A percentile compares a stretch with the other conserved stretches of the same genome.
phyloP scores from a whole-genome alignment of 2,113 vertebrate species.

The Notarius quadriscutis region DNA sequence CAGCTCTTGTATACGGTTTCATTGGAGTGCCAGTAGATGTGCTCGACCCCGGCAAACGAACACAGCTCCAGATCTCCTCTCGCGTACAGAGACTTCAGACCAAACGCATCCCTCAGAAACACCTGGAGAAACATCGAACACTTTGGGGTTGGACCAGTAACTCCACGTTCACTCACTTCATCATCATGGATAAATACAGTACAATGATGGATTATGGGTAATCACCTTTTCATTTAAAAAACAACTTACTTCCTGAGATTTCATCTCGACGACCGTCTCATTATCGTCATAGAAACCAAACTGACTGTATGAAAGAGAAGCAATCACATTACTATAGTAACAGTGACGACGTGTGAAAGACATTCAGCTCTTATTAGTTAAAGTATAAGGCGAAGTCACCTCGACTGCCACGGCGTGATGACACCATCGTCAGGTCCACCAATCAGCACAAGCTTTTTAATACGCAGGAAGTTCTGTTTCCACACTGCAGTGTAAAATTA shows the following conservation, averaged over 20 bases:
- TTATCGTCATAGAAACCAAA: constrained; percentile 89
- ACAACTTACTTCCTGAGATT: constrained; percentile 78
- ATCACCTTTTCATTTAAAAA: background rate
- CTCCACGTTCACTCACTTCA: background rate
- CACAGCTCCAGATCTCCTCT: constrained; percentile 80
- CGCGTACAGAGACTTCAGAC: constrained; percentile 81
- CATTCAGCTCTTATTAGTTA: background rate
- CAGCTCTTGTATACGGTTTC: constrained; percentile 80
- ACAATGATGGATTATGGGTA: background rate
- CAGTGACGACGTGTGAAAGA: background rate
- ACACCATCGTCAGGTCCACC: constrained; percentile 87
- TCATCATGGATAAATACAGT: background rate
- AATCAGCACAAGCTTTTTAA: constrained; percentile 82
- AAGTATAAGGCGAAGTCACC: constrained; percentile 62
- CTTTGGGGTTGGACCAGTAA: background rate
- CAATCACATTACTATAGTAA: background rate
- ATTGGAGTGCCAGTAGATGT: constrained; percentile 85
- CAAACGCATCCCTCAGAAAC: constrained; percentile 78
- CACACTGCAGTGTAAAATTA: constrained; percentile 69
- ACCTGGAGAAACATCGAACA: constrained; percentile 54
- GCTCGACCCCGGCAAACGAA: constrained; percentile 73
- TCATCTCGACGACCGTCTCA: constrained; percentile 85
- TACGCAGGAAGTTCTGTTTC: constrained; percentile 82
- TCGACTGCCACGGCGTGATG: constrained; percentile 89
- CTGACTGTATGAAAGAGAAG: constrained; percentile 71